Evolutionary conservation across 1,140 invertebrate genomes (phyloP), one percentile per base, ranked within the genome.

Genomic region (Paramacrobiotus metropolitanus): DNA sequence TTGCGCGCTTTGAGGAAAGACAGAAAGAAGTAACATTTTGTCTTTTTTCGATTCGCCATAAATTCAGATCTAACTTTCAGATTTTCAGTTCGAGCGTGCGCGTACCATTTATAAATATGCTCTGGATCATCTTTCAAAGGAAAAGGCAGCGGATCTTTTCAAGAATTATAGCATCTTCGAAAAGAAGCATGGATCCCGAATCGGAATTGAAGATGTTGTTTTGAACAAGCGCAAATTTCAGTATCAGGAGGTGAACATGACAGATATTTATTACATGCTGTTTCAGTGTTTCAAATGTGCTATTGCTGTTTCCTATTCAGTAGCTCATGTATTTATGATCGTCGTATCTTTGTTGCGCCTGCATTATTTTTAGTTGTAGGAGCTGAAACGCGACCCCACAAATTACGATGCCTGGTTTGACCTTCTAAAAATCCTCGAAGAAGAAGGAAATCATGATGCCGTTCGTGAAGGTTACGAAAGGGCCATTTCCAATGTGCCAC

Each of bases 331-430:
- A n/a, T n/a, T n/a, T n/a, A n/a, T n/a, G n/a, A n/a, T n/a, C n/a
- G n/a, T n/a, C n/a, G n/a, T n/a, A n/a, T n/a, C n/a, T n/a, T n/a
- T n/a, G n/a, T n/a, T n/a, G n/a, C n/a, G n/a, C n/a, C n/a, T n/a
- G n/a, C n/a, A n/a, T 40, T n/a, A n/a, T 9, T 40, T 40, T 0
- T 40, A 9, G 9, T 40, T 40, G 34, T 15, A 40, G 74, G 86
- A 91, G 78, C 83, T 98, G 3, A 83, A 84, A 69, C 80, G 84
- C 63, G 95, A 98, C 79, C 86, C 92, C 9, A 84, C 82, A 34
- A 95, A 99, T 75, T 99, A 99, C 76, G 94, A 99, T 77, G 88
- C 89, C 15, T 99, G 95, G 95, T 99, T 99, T 77, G 93, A 99
- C 72, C 96, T 93, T 69, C 76, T 98, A 20, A 79, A 90, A 67